These are phyloP conservation scores for Nibea albiflora DNA, from an alignment of 2,113 vertebrate species.

Conservation along the genomic window DNA sequence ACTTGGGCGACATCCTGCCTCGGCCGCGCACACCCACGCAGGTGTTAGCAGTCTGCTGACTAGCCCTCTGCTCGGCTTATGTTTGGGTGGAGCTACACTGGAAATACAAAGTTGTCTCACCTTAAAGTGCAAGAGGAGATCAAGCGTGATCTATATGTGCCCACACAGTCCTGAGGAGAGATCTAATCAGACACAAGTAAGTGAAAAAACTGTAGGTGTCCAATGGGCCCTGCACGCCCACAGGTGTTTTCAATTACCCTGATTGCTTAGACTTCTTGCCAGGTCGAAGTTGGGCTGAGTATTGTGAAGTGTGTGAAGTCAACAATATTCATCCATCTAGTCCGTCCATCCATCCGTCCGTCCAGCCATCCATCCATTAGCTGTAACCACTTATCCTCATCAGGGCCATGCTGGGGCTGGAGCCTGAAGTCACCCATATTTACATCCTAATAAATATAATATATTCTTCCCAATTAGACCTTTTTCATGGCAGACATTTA, in stretches of 20 bases:
- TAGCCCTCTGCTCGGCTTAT: conserved; percentile 1
- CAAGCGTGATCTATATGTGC: background rate
- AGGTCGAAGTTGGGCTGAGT: background rate
- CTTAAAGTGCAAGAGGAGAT: conserved; percentile 7
- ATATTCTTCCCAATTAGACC: no score
- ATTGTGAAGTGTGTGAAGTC: background rate
- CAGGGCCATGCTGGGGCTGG: no score
- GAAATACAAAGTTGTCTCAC: background rate
- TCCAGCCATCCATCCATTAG: no score
- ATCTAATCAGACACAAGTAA: conserved; percentile 22
- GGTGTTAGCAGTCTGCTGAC: conserved; percentile 24
- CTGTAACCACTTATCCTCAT: no score
- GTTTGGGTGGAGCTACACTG: background rate
- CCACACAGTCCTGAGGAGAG: conserved; percentile 3
- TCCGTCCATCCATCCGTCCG: no score
- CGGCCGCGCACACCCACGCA: background rate
- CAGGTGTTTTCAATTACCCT: conserved; percentile 13
- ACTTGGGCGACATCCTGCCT: background rate
- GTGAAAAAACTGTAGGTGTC: conserved; percentile 28
- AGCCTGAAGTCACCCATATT: no score
- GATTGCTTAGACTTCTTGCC: background rate
- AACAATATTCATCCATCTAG: no score
- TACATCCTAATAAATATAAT: no score
- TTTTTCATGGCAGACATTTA: no score
- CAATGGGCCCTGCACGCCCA: background rate